These are phyloP conservation scores for Penaeus japonicus DNA, from an alignment of 1,140 invertebrate species.

Conservation along the genomic window DNA sequence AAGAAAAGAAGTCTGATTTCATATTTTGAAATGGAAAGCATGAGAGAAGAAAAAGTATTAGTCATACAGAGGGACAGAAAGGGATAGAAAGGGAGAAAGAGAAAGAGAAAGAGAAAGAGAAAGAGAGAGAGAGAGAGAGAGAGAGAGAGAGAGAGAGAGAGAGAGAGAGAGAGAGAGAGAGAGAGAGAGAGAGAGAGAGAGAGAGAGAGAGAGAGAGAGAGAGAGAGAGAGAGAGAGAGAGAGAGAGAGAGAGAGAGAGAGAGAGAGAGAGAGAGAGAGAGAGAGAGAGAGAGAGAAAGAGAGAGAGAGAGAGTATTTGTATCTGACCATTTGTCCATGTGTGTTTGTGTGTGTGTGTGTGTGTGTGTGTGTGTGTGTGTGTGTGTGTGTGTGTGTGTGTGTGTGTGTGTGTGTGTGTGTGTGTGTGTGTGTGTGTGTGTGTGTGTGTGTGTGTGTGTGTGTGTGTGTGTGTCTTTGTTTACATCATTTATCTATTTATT, in stretches of 20 bases:
- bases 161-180: not conserved
- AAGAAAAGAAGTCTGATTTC: too few relatives aligned
- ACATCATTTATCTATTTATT: not conserved
- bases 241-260: not conserved
- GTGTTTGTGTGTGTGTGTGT: not conserved
- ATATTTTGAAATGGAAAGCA: too few relatives aligned
- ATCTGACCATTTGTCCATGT: not conserved
- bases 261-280: not conserved
- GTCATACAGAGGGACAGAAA: too few relatives aligned
- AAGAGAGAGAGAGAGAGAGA: too few relatives aligned
- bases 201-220: not conserved
- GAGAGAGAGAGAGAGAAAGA: not conserved
- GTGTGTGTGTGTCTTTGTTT: not conserved
- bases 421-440: not conserved
- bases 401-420: not conserved
- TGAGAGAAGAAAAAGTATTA: too few relatives aligned
- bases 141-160: not conserved
- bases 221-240: not conserved
- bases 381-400: not conserved
- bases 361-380: constrained; percentile 25
- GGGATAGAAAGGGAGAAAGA: too few relatives aligned
- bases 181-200: not conserved
- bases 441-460: not conserved
- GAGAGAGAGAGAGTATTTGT: not conserved
- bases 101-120: too few relatives aligned